phyloP scores from a whole-genome alignment of 2,113 vertebrate genomes.

The Solenodon paradoxus region DNA sequence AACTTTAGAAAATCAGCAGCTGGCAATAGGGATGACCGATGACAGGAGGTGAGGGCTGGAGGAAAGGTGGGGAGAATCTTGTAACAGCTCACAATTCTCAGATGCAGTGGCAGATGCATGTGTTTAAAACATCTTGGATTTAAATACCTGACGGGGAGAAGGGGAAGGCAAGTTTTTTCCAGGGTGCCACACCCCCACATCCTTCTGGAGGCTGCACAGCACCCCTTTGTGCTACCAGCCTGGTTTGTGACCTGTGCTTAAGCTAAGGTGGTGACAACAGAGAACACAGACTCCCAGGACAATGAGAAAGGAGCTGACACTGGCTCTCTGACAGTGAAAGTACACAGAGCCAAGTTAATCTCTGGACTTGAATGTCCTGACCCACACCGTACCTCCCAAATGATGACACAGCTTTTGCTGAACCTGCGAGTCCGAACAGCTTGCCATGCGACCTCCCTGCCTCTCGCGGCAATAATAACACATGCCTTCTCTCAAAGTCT shows the following conservation, averaged over 20 bases:
- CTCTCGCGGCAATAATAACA: background rate
- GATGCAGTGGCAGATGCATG: background rate
- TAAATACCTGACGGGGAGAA: background rate
- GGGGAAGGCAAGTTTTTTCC: background rate
- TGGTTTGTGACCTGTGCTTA: background rate
- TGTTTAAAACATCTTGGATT: background rate
- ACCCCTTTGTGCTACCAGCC: background rate
- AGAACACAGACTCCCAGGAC: background rate
- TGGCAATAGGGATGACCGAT: background rate
- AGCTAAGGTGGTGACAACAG: background rate
- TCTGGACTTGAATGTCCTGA: background rate
- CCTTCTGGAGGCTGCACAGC: background rate
- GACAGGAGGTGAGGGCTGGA: background rate
- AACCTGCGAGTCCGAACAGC: background rate
- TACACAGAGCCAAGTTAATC: background rate
- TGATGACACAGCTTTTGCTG: background rate
- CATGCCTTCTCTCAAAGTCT: background rate
- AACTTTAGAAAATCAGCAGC: background rate
- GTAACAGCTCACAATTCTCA: background rate
- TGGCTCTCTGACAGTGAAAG: background rate
- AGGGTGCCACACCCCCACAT: background rate
- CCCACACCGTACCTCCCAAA: background rate
- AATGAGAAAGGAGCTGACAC: background rate
- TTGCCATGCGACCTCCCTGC: background rate
- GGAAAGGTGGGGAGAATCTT: background rate